Evolutionary conservation across 2,888 invertebrate species (phyloP).

Genomic region (Drosophila paramelanica): DNA sequence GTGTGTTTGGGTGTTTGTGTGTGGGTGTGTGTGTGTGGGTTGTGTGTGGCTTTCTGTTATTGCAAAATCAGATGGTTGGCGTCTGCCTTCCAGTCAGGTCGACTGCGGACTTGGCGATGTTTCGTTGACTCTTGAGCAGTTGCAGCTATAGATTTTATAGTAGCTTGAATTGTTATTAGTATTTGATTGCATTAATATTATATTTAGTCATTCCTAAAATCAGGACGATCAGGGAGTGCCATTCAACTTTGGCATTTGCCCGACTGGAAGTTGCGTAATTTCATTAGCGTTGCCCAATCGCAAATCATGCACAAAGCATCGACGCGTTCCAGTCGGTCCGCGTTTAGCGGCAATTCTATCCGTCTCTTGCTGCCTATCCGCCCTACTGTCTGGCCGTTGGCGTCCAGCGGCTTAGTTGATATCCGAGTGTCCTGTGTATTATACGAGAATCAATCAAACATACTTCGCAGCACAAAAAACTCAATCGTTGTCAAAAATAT

Average conservation of each 20-base stretch:
- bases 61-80: constrained; percentile 66
- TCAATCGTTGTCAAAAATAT: constrained; percentile 6
- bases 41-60: constrained; percentile 6
- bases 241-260: constrained; percentile 15
- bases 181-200: background rate
- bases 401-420: constrained; percentile 47
- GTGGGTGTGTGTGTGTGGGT: background rate
- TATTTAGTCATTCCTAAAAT: background rate
- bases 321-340: constrained; percentile 46
- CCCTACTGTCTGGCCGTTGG: constrained; percentile 30
- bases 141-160: background rate
- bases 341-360: constrained; percentile 25
- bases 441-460: constrained; percentile 15
- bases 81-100: constrained; percentile 40
- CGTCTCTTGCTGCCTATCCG: constrained; percentile 21
- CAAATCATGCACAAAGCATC: constrained; percentile 36
- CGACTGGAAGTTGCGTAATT: constrained; percentile 80
- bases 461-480: constrained; percentile 12
- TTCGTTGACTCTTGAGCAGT: background rate
- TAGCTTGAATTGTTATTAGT: background rate
- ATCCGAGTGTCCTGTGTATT: constrained; percentile 54
- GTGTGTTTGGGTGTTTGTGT: too few relatives aligned
- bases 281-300: constrained; percentile 54
- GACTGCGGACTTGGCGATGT: constrained; percentile 18
- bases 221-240: constrained; percentile 11